These are phyloP conservation scores for Acanthornis magna DNA, from an alignment of 2,797 vertebrate species.

Conservation along the genomic window DNA sequence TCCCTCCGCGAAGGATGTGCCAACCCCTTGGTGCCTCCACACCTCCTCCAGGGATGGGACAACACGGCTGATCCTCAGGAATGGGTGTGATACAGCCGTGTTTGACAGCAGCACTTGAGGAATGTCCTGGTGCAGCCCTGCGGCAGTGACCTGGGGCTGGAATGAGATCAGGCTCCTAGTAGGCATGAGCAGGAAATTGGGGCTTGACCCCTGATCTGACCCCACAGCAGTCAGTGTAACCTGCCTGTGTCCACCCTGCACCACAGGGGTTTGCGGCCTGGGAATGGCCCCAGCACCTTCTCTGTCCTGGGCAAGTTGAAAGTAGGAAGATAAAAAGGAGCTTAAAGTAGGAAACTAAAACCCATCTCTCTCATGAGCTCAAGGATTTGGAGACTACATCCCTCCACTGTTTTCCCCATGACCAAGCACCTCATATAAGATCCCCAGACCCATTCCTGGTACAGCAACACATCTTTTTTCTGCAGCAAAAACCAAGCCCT, in stretches of 20 bases:
- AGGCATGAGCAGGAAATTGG: not conserved
- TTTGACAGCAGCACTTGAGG: not conserved
- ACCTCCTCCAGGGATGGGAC: not conserved
- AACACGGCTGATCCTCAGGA: not conserved
- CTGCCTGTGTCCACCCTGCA: accelerated
- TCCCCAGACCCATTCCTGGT: not conserved
- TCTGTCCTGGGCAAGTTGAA: not conserved
- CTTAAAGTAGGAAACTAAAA: not conserved
- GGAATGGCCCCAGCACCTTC: not conserved
- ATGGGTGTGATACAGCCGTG: too few species aligned
- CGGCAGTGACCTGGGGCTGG: accelerated
- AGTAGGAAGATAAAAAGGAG: not conserved
- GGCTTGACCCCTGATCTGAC: not conserved
- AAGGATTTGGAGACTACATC: not conserved
- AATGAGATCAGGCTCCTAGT: not conserved
- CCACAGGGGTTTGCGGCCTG: not conserved
- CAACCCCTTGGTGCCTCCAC: not conserved
- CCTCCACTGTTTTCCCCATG: not conserved
- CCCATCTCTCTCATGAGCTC: not conserved
- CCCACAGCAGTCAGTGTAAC: not conserved
- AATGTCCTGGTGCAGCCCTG: not conserved
- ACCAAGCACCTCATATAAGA: not conserved
- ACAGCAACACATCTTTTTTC: not conserved
- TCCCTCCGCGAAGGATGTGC: not conserved
- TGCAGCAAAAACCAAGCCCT: not conserved